These are phyloP conservation scores for Sarcophilus harrisii DNA, from an alignment of 2,797 vertebrate species.

Conservation along the genomic window DNA sequence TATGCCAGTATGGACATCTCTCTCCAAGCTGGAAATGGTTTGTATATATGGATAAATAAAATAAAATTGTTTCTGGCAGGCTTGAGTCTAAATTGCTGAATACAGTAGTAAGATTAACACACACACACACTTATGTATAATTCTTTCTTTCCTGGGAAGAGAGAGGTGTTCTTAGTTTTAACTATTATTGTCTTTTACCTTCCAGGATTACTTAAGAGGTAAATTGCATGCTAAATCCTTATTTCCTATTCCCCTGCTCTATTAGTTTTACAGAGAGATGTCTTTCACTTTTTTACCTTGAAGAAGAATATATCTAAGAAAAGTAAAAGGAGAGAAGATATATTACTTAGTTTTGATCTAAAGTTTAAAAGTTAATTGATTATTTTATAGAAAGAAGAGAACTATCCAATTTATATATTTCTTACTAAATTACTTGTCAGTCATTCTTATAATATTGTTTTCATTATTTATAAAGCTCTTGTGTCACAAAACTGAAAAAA, in stretches of 20 bases:
- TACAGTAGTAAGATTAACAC: background rate
- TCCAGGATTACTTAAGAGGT: background rate
- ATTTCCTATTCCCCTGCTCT: slow-evolving; percentile 33
- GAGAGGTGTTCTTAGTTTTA: slow-evolving; percentile 7
- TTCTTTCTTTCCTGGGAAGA: slow-evolving; percentile 19
- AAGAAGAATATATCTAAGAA: slow-evolving; percentile 10
- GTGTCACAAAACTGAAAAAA: background rate
- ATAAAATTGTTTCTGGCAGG: background rate
- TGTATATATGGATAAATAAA: background rate
- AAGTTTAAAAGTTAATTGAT: background rate
- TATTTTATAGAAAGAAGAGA: background rate
- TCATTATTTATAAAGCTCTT: background rate
- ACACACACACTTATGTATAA: too few relatives aligned
- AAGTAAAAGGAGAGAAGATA: background rate
- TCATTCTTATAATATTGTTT: background rate
- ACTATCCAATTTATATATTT: background rate
- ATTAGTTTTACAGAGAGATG: slow-evolving; percentile 24
- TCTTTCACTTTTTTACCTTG: slow-evolving; percentile 15
- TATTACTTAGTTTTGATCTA: background rate
- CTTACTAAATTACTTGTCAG: background rate
- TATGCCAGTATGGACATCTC: background rate
- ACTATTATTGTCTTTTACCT: background rate
- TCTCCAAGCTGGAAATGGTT: background rate
- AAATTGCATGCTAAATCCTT: background rate
- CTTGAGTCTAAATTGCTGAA: background rate